These are phyloP conservation scores for Menidia menidia DNA, from an alignment of 2,797 vertebrate species.

Conservation along the genomic window DNA sequence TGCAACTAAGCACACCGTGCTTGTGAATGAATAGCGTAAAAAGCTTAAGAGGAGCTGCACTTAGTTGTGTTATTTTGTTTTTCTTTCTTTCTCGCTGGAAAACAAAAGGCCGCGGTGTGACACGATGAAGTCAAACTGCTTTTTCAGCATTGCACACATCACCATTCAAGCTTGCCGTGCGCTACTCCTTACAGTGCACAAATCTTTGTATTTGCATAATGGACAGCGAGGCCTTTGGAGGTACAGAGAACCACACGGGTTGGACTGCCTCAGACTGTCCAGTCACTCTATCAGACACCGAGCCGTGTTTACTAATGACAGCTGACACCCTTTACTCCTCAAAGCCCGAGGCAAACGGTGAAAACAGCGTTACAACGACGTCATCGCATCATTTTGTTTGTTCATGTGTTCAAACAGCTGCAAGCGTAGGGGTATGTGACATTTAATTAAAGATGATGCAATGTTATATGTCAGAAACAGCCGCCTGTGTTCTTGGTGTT, in stretches of 20 bases:
- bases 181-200: constrained; percentile 62
- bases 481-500: constrained; percentile 1
- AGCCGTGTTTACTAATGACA: constrained; percentile 52
- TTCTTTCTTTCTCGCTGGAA: constrained; percentile 24
- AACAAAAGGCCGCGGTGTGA: constrained; percentile 55
- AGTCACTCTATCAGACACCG: constrained; percentile 39
- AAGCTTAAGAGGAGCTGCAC: constrained; percentile 33
- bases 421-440: constrained; percentile 11
- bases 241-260: constrained; percentile 54
- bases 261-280: constrained; percentile 62
- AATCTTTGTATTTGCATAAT: constrained; percentile 78
- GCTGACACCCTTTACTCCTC: constrained; percentile 49
- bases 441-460: constrained; percentile 21
- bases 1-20: constrained; percentile 7
- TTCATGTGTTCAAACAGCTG: neutral
- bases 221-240: constrained; percentile 56
- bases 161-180: constrained; percentile 49
- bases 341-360: constrained; percentile 25
- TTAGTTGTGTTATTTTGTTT: constrained; percentile 1
- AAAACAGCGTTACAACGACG: constrained; percentile 45
- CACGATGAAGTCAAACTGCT: constrained; percentile 56
- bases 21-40: constrained; percentile 34
- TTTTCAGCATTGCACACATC: constrained; percentile 62
- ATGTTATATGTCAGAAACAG: constrained; percentile 5
- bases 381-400: constrained; percentile 3